Percentiles rank a stretch among this genome's conserved stretches.
These are phyloP conservation scores for Drosophila ananassae DNA, from an alignment of 1,140 invertebrate species.

Conservation along the genomic window DNA sequence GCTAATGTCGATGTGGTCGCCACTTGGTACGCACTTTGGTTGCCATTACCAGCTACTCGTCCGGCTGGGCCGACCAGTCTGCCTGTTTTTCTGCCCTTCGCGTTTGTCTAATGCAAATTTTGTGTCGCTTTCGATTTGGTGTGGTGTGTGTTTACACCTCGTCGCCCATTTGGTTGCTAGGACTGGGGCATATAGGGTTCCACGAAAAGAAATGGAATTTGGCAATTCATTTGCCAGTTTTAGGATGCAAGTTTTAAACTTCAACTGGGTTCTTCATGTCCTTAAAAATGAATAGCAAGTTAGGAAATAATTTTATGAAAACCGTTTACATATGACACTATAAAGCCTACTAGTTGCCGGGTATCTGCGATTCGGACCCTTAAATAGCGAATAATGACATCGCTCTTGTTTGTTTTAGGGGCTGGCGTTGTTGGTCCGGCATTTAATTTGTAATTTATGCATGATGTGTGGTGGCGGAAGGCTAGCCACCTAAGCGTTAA, in stretches of 20 bases:
- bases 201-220: neutral
- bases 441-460: slow-evolving; percentile 67
- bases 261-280: too few species aligned
- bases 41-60: slow-evolving; percentile 30
- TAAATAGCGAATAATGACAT: slow-evolving; percentile 1
- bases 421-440: slow-evolving; percentile 26
- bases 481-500: slow-evolving; percentile 52
- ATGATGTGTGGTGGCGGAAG: slow-evolving; percentile 29
- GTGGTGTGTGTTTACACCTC: slow-evolving; percentile 13
- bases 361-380: slow-evolving; percentile 18
- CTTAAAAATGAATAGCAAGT: too few species aligned
- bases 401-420: slow-evolving; percentile 31
- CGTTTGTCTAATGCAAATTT: slow-evolving; percentile 62
- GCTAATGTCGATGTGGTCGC: slow-evolving; percentile 42
- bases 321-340: neutral
- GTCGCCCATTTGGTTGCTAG: slow-evolving; percentile 3
- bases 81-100: slow-evolving; percentile 1
- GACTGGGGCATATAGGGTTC: slow-evolving; percentile 1
- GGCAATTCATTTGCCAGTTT: neutral
- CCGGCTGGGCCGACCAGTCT: neutral
- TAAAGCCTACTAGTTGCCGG: neutral
- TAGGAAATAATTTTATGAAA: too few species aligned
- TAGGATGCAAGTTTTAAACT: neutral
- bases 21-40: slow-evolving; percentile 29
- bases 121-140: slow-evolving; percentile 42